Conservation (phyloP, 2,888 invertebrate genomes). For the Drosophila prostipennis region DNA sequence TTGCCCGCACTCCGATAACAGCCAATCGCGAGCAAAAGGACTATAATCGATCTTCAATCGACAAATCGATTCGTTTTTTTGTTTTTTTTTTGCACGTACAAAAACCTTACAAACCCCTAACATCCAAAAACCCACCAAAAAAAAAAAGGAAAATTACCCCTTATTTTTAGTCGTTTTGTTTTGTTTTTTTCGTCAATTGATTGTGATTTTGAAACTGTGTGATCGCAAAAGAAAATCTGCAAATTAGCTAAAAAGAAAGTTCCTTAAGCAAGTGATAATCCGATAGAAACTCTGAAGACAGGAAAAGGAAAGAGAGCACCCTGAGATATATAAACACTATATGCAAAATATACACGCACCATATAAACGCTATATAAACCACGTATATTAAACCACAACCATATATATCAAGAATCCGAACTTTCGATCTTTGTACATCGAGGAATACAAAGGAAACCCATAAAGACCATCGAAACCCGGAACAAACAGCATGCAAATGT, state of each 20-base stretch:
- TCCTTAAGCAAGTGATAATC: slow-evolving; percentile 78
- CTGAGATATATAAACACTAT: slow-evolving; percentile 8
- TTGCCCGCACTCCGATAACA: slow-evolving; percentile 4
- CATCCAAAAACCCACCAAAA: slow-evolving; percentile 7
- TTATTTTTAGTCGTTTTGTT: slow-evolving; percentile 45
- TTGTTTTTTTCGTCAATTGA: slow-evolving; percentile 55
- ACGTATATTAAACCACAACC: slow-evolving; percentile 1
- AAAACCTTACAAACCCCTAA: slow-evolving; percentile 2
- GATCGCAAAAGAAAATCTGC: slow-evolving; percentile 67
- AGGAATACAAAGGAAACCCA: slow-evolving; percentile 5
- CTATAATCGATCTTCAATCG: slow-evolving; percentile 21
- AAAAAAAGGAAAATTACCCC: slow-evolving; percentile 2
- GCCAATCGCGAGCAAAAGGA: slow-evolving; percentile 25
- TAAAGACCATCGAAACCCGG: not conserved
- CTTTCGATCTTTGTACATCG: slow-evolving; percentile 1
- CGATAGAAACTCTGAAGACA: slow-evolving; percentile 27
- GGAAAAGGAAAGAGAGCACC: slow-evolving; percentile 12
- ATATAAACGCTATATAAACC: slow-evolving; percentile 6
- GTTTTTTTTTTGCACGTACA: slow-evolving; percentile 40
- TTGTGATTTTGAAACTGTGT: slow-evolving; percentile 73
- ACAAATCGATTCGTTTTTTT: not conserved
- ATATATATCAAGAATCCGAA: not conserved
- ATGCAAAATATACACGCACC: not conserved
- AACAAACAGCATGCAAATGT: slow-evolving; percentile 34
- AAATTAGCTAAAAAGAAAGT: slow-evolving; percentile 67